These are phyloP conservation scores for Cerastoderma edule DNA, from an alignment of 2,888 invertebrate species.

Conservation along the genomic window DNA sequence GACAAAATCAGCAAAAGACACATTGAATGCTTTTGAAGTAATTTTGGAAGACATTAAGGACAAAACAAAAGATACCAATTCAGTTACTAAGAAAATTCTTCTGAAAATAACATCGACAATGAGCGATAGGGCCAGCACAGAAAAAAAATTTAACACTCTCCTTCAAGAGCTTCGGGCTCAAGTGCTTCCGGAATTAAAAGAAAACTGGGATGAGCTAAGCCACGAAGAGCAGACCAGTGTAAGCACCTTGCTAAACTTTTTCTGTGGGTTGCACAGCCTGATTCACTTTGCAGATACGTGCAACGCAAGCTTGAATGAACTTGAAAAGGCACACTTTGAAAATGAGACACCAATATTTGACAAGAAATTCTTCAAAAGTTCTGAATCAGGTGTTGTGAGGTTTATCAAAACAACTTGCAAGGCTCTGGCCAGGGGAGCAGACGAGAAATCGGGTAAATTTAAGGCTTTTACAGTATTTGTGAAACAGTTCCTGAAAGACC, in stretches of 20 bases:
- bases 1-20: constrained; percentile 31
- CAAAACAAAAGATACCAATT: background rate
- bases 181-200: constrained; percentile 48
- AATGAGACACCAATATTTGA: constrained; percentile 31
- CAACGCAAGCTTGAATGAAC: constrained; percentile 24
- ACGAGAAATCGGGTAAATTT: constrained; percentile 48
- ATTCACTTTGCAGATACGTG: constrained; percentile 57
- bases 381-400: constrained; percentile 45
- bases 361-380: constrained; percentile 30
- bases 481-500: constrained; percentile 36
- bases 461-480: constrained; percentile 35
- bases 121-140: constrained; percentile 33
- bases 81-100: constrained; percentile 11
- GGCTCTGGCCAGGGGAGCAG: constrained; percentile 54
- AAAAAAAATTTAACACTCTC: constrained; percentile 47
- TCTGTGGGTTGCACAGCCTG: constrained; percentile 59
- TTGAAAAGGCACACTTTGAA: constrained; percentile 42
- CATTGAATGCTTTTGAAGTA: constrained; percentile 28
- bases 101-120: constrained; percentile 26
- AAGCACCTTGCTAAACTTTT: constrained; percentile 54
- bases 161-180: constrained; percentile 39
- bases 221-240: constrained; percentile 34
- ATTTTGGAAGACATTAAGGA: constrained; percentile 37
- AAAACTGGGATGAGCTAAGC: constrained; percentile 42
- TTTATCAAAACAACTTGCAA: constrained; percentile 40